phyloP scores from a whole-genome alignment of 2,797 vertebrate genomes.

The Diglossa cyanea region DNA sequence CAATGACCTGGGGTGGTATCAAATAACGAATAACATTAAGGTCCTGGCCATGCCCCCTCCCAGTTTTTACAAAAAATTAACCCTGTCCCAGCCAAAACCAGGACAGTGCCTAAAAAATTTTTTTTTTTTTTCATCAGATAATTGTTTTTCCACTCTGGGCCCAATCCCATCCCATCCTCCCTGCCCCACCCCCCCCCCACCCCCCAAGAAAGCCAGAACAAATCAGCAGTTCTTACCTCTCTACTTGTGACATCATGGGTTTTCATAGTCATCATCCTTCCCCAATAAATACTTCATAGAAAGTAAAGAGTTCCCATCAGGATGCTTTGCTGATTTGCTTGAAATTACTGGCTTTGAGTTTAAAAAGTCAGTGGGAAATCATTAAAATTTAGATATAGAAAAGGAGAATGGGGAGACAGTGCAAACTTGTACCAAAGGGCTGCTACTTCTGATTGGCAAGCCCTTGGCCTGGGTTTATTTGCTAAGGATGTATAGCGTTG shows the following conservation, averaged over 20 bases:
- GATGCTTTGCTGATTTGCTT: neutral
- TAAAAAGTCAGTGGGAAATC: neutral
- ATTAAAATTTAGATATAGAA: neutral
- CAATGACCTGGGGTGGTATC: neutral
- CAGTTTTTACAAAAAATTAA: neutral
- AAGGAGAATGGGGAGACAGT: neutral
- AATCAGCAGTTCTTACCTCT: neutral
- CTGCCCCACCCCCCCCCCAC: neutral
- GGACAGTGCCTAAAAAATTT: neutral
- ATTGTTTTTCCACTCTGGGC: neutral
- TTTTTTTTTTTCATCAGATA: neutral
- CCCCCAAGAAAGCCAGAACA: neutral
- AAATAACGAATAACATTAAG: rapidly evolving
- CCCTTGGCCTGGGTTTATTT: neutral
- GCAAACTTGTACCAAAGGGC: neutral
- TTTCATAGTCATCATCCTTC: neutral
- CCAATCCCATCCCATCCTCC: too few relatives aligned
- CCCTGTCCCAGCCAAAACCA: neutral
- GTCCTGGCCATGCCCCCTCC: neutral
- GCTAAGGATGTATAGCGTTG: neutral
- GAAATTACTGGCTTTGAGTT: neutral
- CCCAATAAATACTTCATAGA: neutral
- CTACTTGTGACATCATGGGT: neutral
- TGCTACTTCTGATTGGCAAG: neutral
- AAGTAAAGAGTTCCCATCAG: neutral